A percentile compares a stretch with the other conserved stretches of the same genome.
These are phyloP conservation scores for Meliscaeva auricollis DNA, from an alignment of 2,888 invertebrate genomes.

Conservation along the genomic window DNA sequence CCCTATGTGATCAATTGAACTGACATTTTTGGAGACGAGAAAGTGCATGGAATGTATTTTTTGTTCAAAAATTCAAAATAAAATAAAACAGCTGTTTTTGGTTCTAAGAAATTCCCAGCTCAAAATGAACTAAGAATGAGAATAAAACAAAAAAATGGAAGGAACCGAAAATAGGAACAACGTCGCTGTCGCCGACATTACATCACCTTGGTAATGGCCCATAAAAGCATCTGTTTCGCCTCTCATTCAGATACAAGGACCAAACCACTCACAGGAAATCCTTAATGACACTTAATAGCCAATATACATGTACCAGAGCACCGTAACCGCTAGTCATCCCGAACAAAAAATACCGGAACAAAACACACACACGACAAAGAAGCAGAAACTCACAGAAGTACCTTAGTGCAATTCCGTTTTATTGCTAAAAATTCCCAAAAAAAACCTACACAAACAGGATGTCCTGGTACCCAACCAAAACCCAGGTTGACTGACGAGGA, in stretches of 20 bases:
- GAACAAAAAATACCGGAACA: conserved; percentile 17
- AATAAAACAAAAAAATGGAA: too few relatives aligned
- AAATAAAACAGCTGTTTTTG: conserved; percentile 49
- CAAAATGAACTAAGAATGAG: not conserved
- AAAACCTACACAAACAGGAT: conserved; percentile 54
- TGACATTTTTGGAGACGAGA: not conserved
- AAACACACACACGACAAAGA: conserved; percentile 40
- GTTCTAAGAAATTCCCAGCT: conserved; percentile 8
- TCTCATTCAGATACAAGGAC: conserved; percentile 36
- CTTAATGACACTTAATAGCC: conserved; percentile 57
- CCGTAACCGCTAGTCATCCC: not conserved
- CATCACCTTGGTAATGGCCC: conserved; percentile 50
- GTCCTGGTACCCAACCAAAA: conserved; percentile 18
- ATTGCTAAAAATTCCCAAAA: conserved; percentile 56
- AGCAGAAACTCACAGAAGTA: conserved; percentile 8
- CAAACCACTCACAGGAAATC: conserved; percentile 51
- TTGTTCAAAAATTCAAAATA: conserved; percentile 15
- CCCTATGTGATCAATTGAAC: not conserved
- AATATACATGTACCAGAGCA: conserved; percentile 11
- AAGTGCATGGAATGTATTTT: conserved; percentile 8
- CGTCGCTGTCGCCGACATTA: conserved; percentile 43
- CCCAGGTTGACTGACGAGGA: conserved; percentile 19
- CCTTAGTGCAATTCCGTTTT: conserved; percentile 54
- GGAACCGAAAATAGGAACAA: conserved; percentile 42
- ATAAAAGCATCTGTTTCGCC: conserved; percentile 62